Evolutionary conservation across 2,888 invertebrate species (phyloP).

Genomic region (Kryphioiulus occultus): DNA sequence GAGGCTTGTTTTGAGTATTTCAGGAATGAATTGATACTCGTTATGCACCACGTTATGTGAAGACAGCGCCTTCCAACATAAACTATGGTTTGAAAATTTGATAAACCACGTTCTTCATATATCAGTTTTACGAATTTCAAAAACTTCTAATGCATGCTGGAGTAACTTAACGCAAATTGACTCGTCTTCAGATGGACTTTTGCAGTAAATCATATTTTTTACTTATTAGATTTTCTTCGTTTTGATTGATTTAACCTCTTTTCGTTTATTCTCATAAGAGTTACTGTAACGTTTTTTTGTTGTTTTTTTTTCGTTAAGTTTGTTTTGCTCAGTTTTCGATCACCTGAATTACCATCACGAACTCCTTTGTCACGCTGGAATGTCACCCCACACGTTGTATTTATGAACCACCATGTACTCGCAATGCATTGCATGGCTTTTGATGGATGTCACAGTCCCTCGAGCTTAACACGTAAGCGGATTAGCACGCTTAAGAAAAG

Average conservation of each 20-base stretch:
- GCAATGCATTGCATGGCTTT: conserved; percentile 31
- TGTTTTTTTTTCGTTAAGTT: conserved; percentile 15
- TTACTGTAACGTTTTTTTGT: background rate
- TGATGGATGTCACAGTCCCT: background rate
- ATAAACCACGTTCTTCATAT: background rate
- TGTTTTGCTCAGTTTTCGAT: conserved; percentile 20
- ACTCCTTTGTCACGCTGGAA: conserved; percentile 41
- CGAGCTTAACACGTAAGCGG: background rate
- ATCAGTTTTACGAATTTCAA: background rate
- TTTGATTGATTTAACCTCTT: background rate
- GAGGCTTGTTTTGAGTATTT: background rate
- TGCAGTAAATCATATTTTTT: background rate
- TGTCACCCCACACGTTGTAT: conserved; percentile 39
- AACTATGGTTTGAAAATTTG: background rate
- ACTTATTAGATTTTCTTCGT: background rate
- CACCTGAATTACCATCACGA: conserved; percentile 38
- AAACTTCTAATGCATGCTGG: background rate
- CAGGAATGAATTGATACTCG: background rate
- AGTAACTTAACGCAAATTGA: background rate
- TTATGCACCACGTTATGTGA: background rate
- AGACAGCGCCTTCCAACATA: background rate
- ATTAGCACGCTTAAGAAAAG: conserved; percentile 31
- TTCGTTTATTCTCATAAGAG: background rate
- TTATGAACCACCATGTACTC: background rate
- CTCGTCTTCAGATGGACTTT: no score